Percentiles rank a stretch among this genome's conserved stretches.
Evolutionary conservation across 2,797 vertebrate species (phyloP).

Genomic region (Octomys mimax): DNA sequence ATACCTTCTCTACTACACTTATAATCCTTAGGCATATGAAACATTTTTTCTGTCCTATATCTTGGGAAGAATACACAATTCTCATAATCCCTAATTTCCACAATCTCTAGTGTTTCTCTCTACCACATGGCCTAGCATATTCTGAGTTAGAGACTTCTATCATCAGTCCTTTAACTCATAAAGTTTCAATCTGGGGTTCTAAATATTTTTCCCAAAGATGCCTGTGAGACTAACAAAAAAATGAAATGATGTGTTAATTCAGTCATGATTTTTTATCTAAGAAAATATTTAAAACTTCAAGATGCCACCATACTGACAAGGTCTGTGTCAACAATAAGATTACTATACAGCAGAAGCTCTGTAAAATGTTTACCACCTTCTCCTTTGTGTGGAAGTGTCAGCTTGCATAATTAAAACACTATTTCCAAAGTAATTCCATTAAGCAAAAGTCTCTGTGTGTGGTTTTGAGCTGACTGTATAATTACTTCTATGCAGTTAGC

Average conservation of each 20-base stretch:
- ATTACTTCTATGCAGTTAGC: conserved; percentile 72
- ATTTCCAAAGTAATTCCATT: conserved; percentile 75
- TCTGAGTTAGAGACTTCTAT: neutral
- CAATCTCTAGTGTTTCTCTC: neutral
- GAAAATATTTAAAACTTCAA: conserved; percentile 36
- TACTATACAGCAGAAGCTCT: neutral
- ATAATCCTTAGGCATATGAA: neutral
- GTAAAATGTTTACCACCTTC: conserved; percentile 53
- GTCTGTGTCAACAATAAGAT: conserved; percentile 26
- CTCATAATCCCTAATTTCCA: neutral
- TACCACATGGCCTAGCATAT: neutral
- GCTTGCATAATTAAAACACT: conserved; percentile 67
- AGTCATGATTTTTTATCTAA: conserved; percentile 57
- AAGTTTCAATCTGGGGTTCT: conserved; percentile 27
- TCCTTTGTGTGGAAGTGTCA: conserved; percentile 65
- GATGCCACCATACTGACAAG: conserved; percentile 1
- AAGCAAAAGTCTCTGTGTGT: conserved; percentile 68
- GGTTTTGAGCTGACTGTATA: conserved; percentile 73
- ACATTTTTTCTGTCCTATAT: neutral
- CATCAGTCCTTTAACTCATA: conserved; percentile 21
- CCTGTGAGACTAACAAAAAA: conserved; percentile 3
- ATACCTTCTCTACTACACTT: neutral
- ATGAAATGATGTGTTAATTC: conserved; percentile 52
- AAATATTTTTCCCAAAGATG: neutral
- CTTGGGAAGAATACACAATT: neutral